Evolutionary conservation across 2,113 vertebrate genomes (phyloP).

Genomic region (Antechinus stuartii): DNA sequence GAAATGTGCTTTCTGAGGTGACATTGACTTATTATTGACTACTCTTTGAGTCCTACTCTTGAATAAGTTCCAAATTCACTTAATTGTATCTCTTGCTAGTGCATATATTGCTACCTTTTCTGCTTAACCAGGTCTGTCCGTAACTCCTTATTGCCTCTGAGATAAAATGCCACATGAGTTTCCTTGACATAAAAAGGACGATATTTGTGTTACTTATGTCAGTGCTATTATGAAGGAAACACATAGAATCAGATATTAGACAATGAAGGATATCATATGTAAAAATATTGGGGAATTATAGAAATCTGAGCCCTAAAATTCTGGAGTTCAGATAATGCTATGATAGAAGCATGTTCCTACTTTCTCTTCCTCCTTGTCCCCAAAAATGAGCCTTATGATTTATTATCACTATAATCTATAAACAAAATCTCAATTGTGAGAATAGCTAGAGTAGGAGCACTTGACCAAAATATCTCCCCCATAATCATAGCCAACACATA

Average conservation of each 20-base stretch:
- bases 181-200: not conserved
- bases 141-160: not conserved
- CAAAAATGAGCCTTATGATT: not conserved
- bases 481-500: not conserved
- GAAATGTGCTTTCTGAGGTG: not conserved
- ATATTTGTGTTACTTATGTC: not conserved
- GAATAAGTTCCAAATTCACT: not conserved
- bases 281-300: not conserved
- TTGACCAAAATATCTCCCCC: not conserved
- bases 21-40: not conserved
- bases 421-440: not conserved
- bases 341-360: not conserved
- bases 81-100: not conserved
- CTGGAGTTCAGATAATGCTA: not conserved
- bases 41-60: not conserved
- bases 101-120: not conserved
- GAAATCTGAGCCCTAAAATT: not conserved
- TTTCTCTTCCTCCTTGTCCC: not conserved
- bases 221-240: not conserved
- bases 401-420: not conserved
- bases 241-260: not conserved
- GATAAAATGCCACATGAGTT: not conserved
- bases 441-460: not conserved
- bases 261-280: not conserved
- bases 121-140: not conserved